A percentile compares a stretch with the other conserved stretches of the same genome.
Conservation (phyloP, 1,140 invertebrate species). For the Tetragnatha versicolor region DNA sequence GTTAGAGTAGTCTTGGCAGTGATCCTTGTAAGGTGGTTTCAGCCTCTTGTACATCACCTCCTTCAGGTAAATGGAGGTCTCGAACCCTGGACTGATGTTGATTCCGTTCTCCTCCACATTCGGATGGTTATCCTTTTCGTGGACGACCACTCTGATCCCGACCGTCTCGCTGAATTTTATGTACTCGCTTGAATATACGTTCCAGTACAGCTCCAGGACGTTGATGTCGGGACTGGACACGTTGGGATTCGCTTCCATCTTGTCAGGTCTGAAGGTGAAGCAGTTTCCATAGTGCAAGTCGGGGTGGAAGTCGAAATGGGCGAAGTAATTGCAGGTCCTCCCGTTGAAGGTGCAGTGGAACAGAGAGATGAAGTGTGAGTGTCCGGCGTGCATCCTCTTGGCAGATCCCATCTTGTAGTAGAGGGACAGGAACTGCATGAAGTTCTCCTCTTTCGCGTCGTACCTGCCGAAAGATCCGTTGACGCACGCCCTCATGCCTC, state of each 20-base stretch:
- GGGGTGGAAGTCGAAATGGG: background rate
- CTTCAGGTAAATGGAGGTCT: background rate
- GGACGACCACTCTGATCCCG: background rate
- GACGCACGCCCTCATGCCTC: too few species aligned
- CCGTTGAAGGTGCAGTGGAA: conserved; percentile 4
- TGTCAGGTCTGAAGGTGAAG: background rate
- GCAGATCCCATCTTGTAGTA: too few species aligned
- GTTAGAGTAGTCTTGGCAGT: background rate
- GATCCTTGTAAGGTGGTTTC: background rate
- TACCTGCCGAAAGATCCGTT: too few species aligned
- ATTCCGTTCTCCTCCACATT: background rate
- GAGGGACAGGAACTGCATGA: too few species aligned
- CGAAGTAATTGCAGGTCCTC: too few species aligned
- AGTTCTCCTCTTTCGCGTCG: too few species aligned
- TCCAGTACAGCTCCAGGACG: background rate
- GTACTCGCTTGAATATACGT: background rate
- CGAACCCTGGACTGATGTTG: background rate
- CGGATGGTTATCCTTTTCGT: background rate
- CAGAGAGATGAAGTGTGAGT: too few species aligned
- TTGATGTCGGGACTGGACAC: too few species aligned
- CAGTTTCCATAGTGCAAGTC: conserved; percentile 14
- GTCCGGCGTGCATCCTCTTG: too few species aligned
- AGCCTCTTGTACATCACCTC: background rate
- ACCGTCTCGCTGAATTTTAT: background rate
- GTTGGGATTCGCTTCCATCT: background rate